Percentiles rank a stretch among this genome's conserved stretches.
phyloP scores from a whole-genome alignment of 1,140 invertebrate genomes.

The Mamestra configurata region DNA sequence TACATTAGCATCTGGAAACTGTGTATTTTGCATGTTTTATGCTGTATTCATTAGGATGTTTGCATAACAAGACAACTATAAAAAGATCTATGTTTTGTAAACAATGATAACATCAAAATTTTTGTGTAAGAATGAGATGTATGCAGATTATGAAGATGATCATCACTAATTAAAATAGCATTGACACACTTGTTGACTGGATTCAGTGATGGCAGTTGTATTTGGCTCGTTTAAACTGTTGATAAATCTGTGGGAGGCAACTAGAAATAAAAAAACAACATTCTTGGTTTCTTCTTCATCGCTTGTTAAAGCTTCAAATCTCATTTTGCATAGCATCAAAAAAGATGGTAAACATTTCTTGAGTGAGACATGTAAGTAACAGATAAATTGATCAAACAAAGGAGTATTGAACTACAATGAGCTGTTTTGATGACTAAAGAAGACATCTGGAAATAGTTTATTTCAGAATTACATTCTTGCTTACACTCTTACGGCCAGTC shows the following conservation, averaged over 20 bases:
- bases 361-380: too few relatives aligned
- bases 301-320: not conserved
- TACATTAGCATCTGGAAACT: conserved; percentile 8
- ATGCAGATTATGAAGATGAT: not conserved
- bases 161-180: conserved; percentile 4
- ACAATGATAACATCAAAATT: not conserved
- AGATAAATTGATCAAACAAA: too few relatives aligned
- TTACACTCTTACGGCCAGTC: too few relatives aligned
- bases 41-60: not conserved
- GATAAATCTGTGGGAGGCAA: not conserved
- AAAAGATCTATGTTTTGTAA: conserved; percentile 15
- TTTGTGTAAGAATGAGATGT: not conserved
- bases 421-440: too few relatives aligned
- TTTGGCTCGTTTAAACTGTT: not conserved
- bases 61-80: not conserved
- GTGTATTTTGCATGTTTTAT: conserved; percentile 9
- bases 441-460: too few relatives aligned
- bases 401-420: too few relatives aligned
- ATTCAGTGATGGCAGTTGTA: not conserved
- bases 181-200: conserved; percentile 14
- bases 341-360: too few relatives aligned
- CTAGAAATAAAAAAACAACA: not conserved
- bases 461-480: too few relatives aligned
- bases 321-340: too few relatives aligned
- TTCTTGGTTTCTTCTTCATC: not conserved